Conservation (phyloP, 2,797 vertebrate genomes). For the Diglossa cyanea region DNA sequence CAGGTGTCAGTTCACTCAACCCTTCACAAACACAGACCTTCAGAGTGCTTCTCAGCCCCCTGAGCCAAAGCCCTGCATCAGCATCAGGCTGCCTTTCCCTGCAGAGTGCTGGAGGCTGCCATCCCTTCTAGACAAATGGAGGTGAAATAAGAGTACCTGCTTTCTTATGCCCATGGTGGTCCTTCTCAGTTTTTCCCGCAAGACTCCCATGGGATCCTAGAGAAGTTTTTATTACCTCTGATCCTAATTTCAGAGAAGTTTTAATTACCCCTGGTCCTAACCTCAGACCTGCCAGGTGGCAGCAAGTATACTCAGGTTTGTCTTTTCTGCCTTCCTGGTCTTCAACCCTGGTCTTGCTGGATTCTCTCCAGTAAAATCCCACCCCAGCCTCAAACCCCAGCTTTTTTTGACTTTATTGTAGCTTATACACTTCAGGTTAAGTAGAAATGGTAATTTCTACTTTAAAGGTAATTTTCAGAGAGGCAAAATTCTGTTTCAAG, state of each 20-base stretch:
- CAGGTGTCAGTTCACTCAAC: not conserved
- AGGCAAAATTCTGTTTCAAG: not conserved
- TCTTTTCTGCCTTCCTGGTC: not conserved
- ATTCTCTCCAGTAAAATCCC: not conserved
- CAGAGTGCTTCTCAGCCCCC: not conserved
- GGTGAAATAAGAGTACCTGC: not conserved
- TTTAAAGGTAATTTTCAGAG: not conserved
- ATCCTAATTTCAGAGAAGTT: not conserved
- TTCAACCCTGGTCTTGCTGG: not conserved
- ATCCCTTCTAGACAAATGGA: not conserved
- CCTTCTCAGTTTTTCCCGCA: not conserved
- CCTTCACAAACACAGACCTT: not conserved
- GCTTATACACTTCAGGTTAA: not conserved
- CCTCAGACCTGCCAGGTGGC: not conserved
- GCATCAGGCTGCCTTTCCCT: not conserved
- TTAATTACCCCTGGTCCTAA: not conserved
- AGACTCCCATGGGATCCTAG: accelerated
- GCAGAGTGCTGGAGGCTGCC: not conserved
- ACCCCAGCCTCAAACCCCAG: not conserved
- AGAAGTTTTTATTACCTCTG: not conserved
- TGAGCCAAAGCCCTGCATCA: not conserved
- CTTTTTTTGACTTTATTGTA: not conserved
- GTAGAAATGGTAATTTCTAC: not conserved
- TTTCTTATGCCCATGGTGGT: not conserved
- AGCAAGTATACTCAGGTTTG: not conserved